Conservation (phyloP, 2,113 vertebrate genomes). For the Leptodactylus fuscus region DNA sequence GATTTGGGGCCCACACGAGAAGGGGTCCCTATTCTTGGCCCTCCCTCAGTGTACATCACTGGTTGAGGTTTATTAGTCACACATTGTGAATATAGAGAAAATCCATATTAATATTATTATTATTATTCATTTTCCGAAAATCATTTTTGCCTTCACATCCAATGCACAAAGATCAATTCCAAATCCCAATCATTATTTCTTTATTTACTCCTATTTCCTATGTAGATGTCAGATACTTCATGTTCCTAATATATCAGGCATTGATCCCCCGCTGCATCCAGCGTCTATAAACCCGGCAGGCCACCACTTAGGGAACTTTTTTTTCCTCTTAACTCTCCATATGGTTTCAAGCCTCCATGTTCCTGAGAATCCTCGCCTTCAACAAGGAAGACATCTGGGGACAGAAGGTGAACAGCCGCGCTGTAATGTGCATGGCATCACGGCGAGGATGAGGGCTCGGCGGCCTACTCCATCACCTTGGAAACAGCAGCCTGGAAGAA, state of each 20-base stretch:
- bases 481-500: slow-evolving; percentile 66
- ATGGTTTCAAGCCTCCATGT: slow-evolving; percentile 73
- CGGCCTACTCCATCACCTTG: slow-evolving; percentile 67
- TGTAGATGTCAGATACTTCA: neutral
- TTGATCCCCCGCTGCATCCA: slow-evolving; percentile 10
- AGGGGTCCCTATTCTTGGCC: too few species aligned
- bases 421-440: slow-evolving; percentile 64
- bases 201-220: neutral
- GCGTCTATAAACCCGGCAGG: neutral
- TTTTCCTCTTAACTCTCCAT: slow-evolving; percentile 77
- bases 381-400: slow-evolving; percentile 84
- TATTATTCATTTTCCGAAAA: too few species aligned
- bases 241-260: too few species aligned
- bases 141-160: too few species aligned
- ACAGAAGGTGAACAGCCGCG: slow-evolving; percentile 69
- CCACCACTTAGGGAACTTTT: slow-evolving; percentile 60
- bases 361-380: slow-evolving; percentile 67
- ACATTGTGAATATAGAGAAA: too few species aligned
- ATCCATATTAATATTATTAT: too few species aligned
- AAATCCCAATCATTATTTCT: too few species aligned
- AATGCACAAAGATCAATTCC: too few species aligned
- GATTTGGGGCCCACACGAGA: too few species aligned
- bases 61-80: too few species aligned
- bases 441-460: slow-evolving; percentile 66
- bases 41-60: too few species aligned